Evolutionary conservation across 2,888 invertebrate species (phyloP).

Genomic region (Rotaria sp.): DNA sequence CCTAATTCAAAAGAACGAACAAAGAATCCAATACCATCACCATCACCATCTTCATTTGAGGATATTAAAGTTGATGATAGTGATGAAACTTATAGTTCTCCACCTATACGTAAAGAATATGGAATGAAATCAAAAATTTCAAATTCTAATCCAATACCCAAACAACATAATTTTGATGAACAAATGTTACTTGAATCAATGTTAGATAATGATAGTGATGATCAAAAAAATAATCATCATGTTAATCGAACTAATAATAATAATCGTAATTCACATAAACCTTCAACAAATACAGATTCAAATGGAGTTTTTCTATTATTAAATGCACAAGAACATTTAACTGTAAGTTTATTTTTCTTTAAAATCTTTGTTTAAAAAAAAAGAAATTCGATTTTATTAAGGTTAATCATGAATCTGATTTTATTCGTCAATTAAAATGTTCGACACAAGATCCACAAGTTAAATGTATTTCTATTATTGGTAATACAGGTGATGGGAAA

Average conservation of each 20-base stretch:
- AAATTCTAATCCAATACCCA: not conserved
- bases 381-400: not conserved
- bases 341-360: not conserved
- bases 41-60: not conserved
- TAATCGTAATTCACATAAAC: not conserved
- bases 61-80: not conserved
- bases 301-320: not conserved
- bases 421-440: too few species aligned
- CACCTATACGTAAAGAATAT: not conserved
- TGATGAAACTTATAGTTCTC: not conserved
- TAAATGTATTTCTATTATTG: slow-evolving; percentile 75
- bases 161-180: not conserved
- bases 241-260: not conserved
- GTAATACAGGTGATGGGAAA: slow-evolving; percentile 76
- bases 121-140: not conserved
- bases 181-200: not conserved
- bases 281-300: not conserved
- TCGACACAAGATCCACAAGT: slow-evolving; percentile 52
- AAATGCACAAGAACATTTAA: not conserved
- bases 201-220: not conserved
- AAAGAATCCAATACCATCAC: not conserved
- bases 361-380: not conserved
- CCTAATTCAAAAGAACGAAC: not conserved
- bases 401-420: too few species aligned
- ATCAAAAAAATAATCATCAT: not conserved